Base-by-base conservation (phyloP, 2,113 vertebrate species). In the Galbula dea region DNA sequence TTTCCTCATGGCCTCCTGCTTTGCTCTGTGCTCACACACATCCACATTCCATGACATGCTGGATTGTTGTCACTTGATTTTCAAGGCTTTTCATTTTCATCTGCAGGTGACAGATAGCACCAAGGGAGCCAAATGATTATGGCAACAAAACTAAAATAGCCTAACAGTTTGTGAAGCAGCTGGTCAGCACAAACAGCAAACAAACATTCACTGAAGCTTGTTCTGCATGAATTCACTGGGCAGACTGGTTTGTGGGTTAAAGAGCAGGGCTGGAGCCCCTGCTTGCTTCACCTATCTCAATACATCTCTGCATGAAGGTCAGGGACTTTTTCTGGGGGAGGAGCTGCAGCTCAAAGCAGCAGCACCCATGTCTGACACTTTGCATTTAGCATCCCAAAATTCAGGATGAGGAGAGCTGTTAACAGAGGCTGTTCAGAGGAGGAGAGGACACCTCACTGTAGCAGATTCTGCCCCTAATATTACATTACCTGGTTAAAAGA, bases 121-220 rank as follows among this genome's bases (percentile, higher is more conserved):
- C 55, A 21, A 77, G n/a, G 83, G 27, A 88, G 36, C 66, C 59
- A 75, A 85, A 73, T 62, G 61, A 71, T 90, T 66, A 73, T 26
- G 58, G 81, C 57, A 54, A 89, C 65, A 49, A 18, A 94, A 48
- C 86, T 88, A 37, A 91, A 71, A 49, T 52, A 91, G 57, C 39
- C 48, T 61, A 88, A 80, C 27, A 62, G 65, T 89, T 58, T 91
- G 88, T n/a, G 63, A 59, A 97, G 83, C 94, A 96, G 90, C 77
- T 95, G 95, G 76, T 79, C n/a, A 66, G 68, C 59, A 51, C 12
- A 66, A 94, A 89, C 9, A 90, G n/a, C 57, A 71, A 96, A 92
- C 23, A 59, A n/a, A 67, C 96, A 79, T 23, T 62, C 37, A n/a
- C 81, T 84, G 69, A 67, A 95, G 75, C 30, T 43, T 58, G 71